Evolutionary conservation across 2,113 vertebrate species (phyloP), one percentile per base, ranked within the genome.

Genomic region (Abramis brama): DNA sequence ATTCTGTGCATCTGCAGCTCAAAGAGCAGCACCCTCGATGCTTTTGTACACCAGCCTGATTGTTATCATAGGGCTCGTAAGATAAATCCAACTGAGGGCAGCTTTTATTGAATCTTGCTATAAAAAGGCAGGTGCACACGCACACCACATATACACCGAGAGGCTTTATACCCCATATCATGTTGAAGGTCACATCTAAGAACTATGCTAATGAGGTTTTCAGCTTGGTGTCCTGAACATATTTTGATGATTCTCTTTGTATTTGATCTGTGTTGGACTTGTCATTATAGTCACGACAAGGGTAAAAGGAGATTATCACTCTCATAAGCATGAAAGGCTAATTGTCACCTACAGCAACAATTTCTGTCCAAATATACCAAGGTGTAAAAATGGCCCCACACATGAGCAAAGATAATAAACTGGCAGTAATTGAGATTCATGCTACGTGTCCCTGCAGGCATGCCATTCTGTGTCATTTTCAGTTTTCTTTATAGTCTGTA

Each of bases 91-190:
- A 85, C 83, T 70, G 59, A 83, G 82, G 73, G 52, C 80, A 68
- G 77, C 60, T 83, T 85, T 88, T 90, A 88, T 88, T 88, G 77
- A 86, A 86, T 83, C 83, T 80, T 85, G 66, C 66, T 82, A 83
- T 88, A 82, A 88, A 86, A 88, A 82, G 82, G 64, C 82, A 39
- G 85, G 57, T 43, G 52, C 83, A 79, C 39, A 47, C 68, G 25
- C 70, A 76, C 73, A 76, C 74, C 60, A 87, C 59, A 78, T 25
- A 62, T 39, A 82, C 39, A 84, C 45, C 15, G 52, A 36, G 45
- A 84, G 50, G 68, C 57, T 74, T 78, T 81, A 81, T 68, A 84
- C 73, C 82, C 66, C 87, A 85, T 89, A 62, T 75, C 75, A 66
- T 21, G n/a, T 50, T 86, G 78, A 86, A 86, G 87, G 87, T 88